A percentile compares a stretch with the other conserved stretches of the same genome.
phyloP scores from a whole-genome alignment of 2,888 invertebrate species.

The Carpatolechia fugitivella region DNA sequence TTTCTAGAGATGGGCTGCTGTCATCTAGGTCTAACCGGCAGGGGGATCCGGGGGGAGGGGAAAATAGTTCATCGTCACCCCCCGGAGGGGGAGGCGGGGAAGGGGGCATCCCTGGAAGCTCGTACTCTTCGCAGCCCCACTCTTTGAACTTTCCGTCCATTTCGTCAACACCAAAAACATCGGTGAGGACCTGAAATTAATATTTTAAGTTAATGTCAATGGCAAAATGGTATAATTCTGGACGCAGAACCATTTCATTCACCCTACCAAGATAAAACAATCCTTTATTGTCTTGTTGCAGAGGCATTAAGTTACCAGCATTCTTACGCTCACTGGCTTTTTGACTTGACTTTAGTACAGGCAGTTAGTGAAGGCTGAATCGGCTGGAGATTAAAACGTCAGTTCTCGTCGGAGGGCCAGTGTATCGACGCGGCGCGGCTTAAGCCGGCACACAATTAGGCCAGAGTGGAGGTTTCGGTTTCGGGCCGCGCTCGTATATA shows the following conservation, averaged over 20 bases:
- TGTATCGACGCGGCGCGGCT: conserved; percentile 60
- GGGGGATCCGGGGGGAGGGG: conserved; percentile 85
- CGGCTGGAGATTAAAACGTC: conserved; percentile 56
- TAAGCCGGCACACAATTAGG: conserved; percentile 73
- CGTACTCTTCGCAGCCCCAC: conserved; percentile 84
- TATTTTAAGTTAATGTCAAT: not conserved
- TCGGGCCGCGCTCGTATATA: conserved; percentile 68
- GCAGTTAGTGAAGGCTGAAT: conserved; percentile 16
- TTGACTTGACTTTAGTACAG: not conserved
- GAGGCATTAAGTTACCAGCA: not conserved
- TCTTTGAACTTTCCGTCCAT: conserved; percentile 73
- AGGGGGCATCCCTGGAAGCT: conserved; percentile 85
- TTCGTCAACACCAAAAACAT: conserved; percentile 83
- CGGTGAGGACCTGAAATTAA: conserved; percentile 83
- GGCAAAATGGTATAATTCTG: not conserved
- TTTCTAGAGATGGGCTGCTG: conserved; percentile 89
- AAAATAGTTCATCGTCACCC: conserved; percentile 91
- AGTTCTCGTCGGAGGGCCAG: conserved; percentile 45
- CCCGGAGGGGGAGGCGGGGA: conserved; percentile 86
- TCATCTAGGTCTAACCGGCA: conserved; percentile 80
- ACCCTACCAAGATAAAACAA: too few species aligned
- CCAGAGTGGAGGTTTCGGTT: conserved; percentile 63
- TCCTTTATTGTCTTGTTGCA: not conserved
- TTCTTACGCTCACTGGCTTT: conserved; percentile 1
- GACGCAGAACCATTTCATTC: too few species aligned